Percentiles rank a stretch among this genome's conserved stretches.
These are phyloP conservation scores for Ceratotherium simum DNA, from an alignment of 2,113 vertebrate species.

Conservation along the genomic window DNA sequence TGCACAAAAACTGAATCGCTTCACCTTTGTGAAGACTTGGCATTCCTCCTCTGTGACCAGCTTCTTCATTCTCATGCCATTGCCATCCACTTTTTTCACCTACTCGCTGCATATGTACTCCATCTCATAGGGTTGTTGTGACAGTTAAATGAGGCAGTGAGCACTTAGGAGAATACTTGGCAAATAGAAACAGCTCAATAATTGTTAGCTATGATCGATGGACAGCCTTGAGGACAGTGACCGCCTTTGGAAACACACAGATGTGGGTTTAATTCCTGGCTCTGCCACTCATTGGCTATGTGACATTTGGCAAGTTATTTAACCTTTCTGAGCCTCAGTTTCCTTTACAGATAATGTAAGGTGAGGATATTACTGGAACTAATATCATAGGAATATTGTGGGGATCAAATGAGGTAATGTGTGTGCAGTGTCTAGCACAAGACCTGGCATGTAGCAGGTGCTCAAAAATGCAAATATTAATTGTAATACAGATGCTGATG, in stretches of 20 bases:
- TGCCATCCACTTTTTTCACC: background rate
- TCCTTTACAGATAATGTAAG: conserved; percentile 4
- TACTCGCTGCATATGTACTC: background rate
- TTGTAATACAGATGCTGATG: background rate
- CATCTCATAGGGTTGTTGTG: background rate
- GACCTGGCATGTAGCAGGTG: background rate
- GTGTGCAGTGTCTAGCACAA: background rate
- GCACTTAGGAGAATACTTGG: background rate
- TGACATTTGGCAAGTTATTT: background rate
- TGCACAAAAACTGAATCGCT: background rate
- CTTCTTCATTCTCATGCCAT: background rate
- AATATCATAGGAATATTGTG: background rate
- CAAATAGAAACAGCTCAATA: background rate
- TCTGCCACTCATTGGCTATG: background rate
- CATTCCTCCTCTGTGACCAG: background rate
- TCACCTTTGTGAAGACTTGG: background rate
- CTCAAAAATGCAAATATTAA: background rate
- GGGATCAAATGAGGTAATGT: background rate
- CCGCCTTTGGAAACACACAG: background rate
- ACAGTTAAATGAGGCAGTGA: background rate
- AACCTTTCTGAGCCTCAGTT: background rate
- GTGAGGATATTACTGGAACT: background rate
- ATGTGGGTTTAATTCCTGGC: background rate
- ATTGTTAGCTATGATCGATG: background rate
- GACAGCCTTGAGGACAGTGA: background rate